phyloP scores from a whole-genome alignment of 1,140 invertebrate species.

The Cyphomyrmex costatus region DNA sequence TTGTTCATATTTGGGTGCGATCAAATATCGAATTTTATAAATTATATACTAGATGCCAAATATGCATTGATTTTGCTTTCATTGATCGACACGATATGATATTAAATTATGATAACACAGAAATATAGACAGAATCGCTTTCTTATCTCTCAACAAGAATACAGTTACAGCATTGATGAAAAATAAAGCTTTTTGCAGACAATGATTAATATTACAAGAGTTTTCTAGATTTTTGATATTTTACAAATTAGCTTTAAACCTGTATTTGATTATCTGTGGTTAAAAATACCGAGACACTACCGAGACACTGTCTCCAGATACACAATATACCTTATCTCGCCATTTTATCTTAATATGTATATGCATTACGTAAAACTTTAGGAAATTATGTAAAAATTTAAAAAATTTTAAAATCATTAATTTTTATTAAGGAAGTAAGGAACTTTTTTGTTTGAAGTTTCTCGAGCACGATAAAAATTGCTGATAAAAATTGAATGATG shows the following conservation, averaged over 20 bases:
- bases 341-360: not conserved
- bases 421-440: not conserved
- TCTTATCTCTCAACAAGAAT: not conserved
- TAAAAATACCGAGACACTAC: too few relatives aligned
- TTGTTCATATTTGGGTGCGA: not conserved
- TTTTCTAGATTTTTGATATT: not conserved
- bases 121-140: constrained; percentile 5
- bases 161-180: not conserved
- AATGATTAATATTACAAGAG: not conserved
- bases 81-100: not conserved
- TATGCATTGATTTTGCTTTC: not conserved
- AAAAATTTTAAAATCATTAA: not conserved
- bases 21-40: constrained; percentile 25
- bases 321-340: not conserved
- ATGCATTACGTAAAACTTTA: not conserved
- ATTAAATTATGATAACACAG: constrained; percentile 10
- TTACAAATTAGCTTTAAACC: not conserved
- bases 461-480: not conserved
- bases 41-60: not conserved
- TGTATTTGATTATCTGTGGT: not conserved
- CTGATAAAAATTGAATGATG: constrained; percentile 2
- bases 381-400: not conserved
- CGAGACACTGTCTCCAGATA: too few relatives aligned
- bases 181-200: not conserved
- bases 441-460: constrained; percentile 2